Base-by-base conservation (phyloP, 2,888 invertebrate genomes). In the Chrysodeixis includens region DNA sequence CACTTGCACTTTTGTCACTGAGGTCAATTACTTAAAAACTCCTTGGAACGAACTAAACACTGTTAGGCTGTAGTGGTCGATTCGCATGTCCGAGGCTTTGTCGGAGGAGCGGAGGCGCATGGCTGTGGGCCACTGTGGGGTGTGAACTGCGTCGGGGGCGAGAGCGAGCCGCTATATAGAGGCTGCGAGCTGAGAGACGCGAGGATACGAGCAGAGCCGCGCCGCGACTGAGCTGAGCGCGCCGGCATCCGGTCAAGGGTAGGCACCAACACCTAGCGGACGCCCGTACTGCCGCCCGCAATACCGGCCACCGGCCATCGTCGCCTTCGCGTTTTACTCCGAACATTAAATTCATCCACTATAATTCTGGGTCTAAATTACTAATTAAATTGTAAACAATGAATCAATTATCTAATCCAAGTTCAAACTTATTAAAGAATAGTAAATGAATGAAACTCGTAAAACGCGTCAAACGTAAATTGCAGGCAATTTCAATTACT, bases 141-240 rank as follows among this genome's bases (percentile, higher is more conserved):
- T 57, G 62, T 59, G 35, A 67, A 62, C 83, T 89, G 88, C 74
- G 80, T 66, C 71, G 69, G 74, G 76, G 70, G 75, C 76, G 75
- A 79, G 80, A 76, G 73, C 72, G 73, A 70, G 70, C 71, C 71
- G 74, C 83, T 87, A 84, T 90, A 88, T 90, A 87, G 75, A 66
- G 73, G 74, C 54, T 71, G 61, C 59, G 54, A 55, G 49, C 51
- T 66, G 62, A 44, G 57, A 63, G 84, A 89, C 92, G 86, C 93
- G 93, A 92, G 91, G 90, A 86, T 91, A 83, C 88, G 69, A 88
- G 76, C 86, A 89, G 84, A 89, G 92, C 83, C 90, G 92, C 88
- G 90, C 87, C 85, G 84, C 88, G 89, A 93, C 93, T 93, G 91
- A 92, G 64, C 93, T 93, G 89, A 90, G 84, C 84, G 84, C 84